These are phyloP conservation scores for Acleris emargana DNA, from an alignment of 2,888 invertebrate genomes.

Conservation along the genomic window DNA sequence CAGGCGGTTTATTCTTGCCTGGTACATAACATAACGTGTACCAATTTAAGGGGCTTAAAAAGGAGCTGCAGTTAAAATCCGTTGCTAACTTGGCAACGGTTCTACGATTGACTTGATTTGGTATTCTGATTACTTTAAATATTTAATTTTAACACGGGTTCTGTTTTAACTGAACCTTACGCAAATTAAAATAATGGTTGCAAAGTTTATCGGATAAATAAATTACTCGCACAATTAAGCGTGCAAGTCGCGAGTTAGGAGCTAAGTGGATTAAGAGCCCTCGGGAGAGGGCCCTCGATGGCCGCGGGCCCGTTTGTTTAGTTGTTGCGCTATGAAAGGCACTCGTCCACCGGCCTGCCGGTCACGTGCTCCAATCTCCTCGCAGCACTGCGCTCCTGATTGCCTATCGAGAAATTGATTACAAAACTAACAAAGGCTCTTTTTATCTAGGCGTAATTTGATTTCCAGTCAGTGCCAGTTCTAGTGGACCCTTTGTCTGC, in stretches of 20 bases:
- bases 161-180: constrained; percentile 12
- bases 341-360: constrained; percentile 1
- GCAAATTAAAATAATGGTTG: constrained; percentile 23
- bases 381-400: constrained; percentile 28
- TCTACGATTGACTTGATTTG: too few relatives aligned
- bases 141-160: too few relatives aligned
- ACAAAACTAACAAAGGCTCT: constrained; percentile 34
- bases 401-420: constrained; percentile 36
- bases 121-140: too few relatives aligned
- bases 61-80: too few relatives aligned
- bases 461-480: constrained; percentile 22
- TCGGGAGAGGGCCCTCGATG: constrained; percentile 36
- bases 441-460: constrained; percentile 29
- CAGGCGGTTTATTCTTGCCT: neutral
- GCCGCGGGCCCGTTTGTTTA: constrained; percentile 37
- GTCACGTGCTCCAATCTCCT: constrained; percentile 27
- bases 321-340: constrained; percentile 26
- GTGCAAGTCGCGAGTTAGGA: constrained; percentile 34
- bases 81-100: too few relatives aligned
- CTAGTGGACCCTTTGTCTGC: constrained; percentile 6
- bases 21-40: too few relatives aligned
- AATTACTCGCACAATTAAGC: constrained; percentile 36
- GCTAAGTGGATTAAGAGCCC: constrained; percentile 46
- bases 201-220: constrained; percentile 33
- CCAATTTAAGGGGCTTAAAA: too few relatives aligned